A percentile compares a stretch with the other conserved stretches of the same genome.
Evolutionary conservation across 1,140 invertebrate genomes (phyloP).

Genomic region (Onthophagus taurus): DNA sequence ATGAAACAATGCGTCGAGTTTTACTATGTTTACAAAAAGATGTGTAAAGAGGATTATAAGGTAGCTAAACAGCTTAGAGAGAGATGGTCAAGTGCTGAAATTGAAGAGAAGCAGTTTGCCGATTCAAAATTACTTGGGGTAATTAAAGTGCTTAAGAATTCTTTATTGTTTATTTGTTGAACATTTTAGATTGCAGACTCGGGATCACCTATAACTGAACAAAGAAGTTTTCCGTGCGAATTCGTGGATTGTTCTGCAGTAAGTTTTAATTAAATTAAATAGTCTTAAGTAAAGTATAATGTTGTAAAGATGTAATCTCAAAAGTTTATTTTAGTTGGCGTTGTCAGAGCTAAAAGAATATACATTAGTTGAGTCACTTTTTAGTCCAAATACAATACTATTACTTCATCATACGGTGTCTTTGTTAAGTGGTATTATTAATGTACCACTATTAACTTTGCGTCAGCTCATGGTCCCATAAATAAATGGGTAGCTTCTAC

Average conservation of each 20-base stretch:
- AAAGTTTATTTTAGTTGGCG: too few species aligned
- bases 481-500: too few species aligned
- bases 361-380: too few species aligned
- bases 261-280: conserved; percentile 31
- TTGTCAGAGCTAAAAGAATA: too few species aligned
- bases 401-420: too few species aligned
- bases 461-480: too few species aligned
- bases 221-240: conserved; percentile 46
- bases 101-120: conserved; percentile 32
- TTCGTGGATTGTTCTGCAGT: conserved; percentile 58
- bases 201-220: conserved; percentile 29
- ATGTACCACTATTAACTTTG: too few species aligned
- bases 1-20: conserved; percentile 94
- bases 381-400: too few species aligned
- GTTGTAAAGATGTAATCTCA: too few species aligned
- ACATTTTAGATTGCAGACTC: conserved; percentile 33
- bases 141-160: too few species aligned
- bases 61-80: conserved; percentile 42
- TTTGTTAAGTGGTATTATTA: too few species aligned
- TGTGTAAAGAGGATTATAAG: conserved; percentile 78
- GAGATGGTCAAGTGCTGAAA: conserved; percentile 21
- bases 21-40: conserved; percentile 98
- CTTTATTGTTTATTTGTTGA: too few species aligned
- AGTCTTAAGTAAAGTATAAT: background rate
- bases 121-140: conserved; percentile 35